Percentiles rank a stretch among this genome's conserved stretches.
These are phyloP conservation scores for Fragum fragum DNA, from an alignment of 2,888 invertebrate species.

Conservation along the genomic window DNA sequence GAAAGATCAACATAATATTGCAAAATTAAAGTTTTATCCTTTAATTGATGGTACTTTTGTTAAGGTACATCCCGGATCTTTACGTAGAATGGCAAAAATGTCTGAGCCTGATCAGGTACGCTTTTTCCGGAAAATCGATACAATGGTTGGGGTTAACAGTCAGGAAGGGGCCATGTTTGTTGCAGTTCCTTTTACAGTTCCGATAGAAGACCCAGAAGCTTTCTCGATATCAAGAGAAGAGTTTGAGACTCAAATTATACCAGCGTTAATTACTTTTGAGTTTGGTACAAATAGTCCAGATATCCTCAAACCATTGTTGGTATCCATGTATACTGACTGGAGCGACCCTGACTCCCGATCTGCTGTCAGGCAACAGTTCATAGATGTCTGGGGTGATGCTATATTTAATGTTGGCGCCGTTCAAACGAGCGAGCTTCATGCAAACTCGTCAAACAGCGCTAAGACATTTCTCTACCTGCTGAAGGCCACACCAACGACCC, in stretches of 20 bases:
- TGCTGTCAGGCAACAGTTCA: background rate
- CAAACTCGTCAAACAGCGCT: background rate
- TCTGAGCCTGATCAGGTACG: background rate
- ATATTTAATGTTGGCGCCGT: background rate
- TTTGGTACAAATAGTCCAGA: background rate
- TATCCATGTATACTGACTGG: background rate
- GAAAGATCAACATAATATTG: background rate
- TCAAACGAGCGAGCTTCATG: slow-evolving; percentile 1
- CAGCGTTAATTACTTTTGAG: background rate
- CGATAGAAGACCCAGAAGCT: slow-evolving; percentile 7
- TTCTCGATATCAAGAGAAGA: slow-evolving; percentile 1
- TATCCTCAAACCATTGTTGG: background rate
- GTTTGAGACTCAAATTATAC: slow-evolving; percentile 4
- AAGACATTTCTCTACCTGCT: background rate
- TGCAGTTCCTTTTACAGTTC: slow-evolving; percentile 2
- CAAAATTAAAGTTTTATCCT: background rate
- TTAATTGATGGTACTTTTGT: slow-evolving; percentile 9
- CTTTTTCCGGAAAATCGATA: slow-evolving; percentile 15
- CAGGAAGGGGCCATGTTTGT: slow-evolving; percentile 22
- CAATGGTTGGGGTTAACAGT: slow-evolving; percentile 20
- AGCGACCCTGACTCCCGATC: background rate
- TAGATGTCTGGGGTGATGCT: slow-evolving; percentile 7
- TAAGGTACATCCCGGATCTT: background rate
- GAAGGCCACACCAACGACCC: background rate
- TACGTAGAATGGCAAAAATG: background rate